Evolutionary conservation across 1,140 invertebrate genomes (phyloP).

Genomic region (Leptopilina boulardi): DNA sequence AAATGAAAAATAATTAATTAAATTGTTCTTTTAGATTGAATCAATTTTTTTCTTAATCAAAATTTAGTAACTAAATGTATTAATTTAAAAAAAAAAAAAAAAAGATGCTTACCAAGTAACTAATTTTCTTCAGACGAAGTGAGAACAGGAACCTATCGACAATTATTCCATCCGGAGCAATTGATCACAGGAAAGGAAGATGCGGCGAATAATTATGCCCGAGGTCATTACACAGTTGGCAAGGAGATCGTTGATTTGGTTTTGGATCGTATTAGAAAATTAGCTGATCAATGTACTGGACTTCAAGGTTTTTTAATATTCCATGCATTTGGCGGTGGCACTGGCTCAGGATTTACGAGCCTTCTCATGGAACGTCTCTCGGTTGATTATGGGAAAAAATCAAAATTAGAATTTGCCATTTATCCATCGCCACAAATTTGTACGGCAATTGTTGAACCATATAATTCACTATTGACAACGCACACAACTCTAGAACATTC

Average conservation of each 20-base stretch:
- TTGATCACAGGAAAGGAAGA: slow-evolving; percentile 87
- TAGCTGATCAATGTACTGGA: slow-evolving; percentile 88
- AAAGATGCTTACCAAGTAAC: too few relatives aligned
- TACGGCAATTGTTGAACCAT: slow-evolving; percentile 84
- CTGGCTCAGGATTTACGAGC: slow-evolving; percentile 83
- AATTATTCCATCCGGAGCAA: slow-evolving; percentile 86
- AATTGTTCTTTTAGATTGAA: background rate
- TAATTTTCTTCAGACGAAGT: slow-evolving; percentile 79
- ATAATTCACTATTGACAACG: slow-evolving; percentile 78
- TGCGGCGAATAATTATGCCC: slow-evolving; percentile 90
- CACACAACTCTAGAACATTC: slow-evolving; percentile 84
- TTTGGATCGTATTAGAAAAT: slow-evolving; percentile 84
- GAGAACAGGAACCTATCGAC: slow-evolving; percentile 83
- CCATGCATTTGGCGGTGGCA: slow-evolving; percentile 85
- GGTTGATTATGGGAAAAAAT: slow-evolving; percentile 83
- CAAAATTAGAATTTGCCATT: slow-evolving; percentile 82
- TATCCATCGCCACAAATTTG: slow-evolving; percentile 86
- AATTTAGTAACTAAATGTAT: too few relatives aligned
- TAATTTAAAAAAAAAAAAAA: slow-evolving; percentile 25
- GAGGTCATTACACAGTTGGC: slow-evolving; percentile 92
- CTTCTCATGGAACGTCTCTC: slow-evolving; percentile 82
- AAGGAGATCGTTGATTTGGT: slow-evolving; percentile 91
- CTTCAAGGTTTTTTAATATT: slow-evolving; percentile 90
- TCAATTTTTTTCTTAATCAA: too few relatives aligned
- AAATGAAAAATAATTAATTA: background rate